Evolutionary conservation across 2,113 vertebrate species (phyloP).

Genomic region (Upupa epops): DNA sequence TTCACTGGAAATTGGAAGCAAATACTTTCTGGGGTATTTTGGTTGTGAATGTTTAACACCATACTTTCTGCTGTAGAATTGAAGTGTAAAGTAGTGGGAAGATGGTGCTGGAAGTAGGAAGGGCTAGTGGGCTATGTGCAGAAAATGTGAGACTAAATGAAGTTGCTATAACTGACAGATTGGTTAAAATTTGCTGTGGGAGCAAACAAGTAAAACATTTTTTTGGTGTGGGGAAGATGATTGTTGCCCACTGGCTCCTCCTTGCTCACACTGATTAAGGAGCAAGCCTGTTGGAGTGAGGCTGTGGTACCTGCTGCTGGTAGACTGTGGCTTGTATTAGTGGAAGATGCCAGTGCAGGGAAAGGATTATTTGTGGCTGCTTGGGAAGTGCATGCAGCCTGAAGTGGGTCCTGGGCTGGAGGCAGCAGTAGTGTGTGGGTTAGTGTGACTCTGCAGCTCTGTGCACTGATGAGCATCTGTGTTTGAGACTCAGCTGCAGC

Average conservation of each 20-base stretch:
- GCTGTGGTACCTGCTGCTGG: not conserved
- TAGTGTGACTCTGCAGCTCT: not conserved
- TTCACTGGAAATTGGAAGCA: not conserved
- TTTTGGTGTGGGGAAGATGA: not conserved
- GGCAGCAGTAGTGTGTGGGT: not conserved
- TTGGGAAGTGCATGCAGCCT: not conserved
- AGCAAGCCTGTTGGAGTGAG: not conserved
- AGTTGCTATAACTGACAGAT: not conserved
- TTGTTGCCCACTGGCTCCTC: not conserved
- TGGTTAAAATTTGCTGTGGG: not conserved
- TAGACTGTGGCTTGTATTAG: not conserved
- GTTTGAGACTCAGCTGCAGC: not conserved
- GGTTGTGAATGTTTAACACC: not conserved
- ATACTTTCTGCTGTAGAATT: not conserved
- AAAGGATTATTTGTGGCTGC: not conserved
- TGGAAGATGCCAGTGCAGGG: not conserved
- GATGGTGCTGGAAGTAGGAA: not conserved
- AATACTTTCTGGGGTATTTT: not conserved
- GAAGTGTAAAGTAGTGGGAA: not conserved
- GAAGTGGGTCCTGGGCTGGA: not conserved
- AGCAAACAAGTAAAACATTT: not conserved
- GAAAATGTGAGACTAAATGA: not conserved
- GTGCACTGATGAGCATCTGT: fast-evolving
- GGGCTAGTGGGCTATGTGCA: not conserved
- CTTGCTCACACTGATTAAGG: not conserved